Evolutionary conservation across 2,888 invertebrate species (phyloP), one percentile per base, ranked within the genome.

Genomic region (Venusia cambrica): DNA sequence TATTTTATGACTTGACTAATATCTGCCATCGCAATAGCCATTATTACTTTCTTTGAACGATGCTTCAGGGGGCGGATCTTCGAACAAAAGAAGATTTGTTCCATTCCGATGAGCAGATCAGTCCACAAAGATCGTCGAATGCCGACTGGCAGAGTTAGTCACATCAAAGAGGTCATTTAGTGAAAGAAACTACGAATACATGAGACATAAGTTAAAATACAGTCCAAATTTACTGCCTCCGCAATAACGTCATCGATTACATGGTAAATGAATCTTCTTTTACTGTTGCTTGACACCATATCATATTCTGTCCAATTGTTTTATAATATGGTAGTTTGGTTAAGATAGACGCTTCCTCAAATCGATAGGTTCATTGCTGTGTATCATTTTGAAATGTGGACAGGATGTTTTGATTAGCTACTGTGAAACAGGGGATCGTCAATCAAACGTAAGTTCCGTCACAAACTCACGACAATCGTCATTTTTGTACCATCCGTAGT

Each of bases 401-500:
- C 22, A 25, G 40, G 40, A 40, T 28, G 31, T 20, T 16, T 18
- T 36, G 27, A 35, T 40, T 31, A 35, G 22, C 26, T 14, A 27
- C 35, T 25, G 30, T 31, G 22, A 31, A 35, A 30, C 21, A 13
- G 21, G 21, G 21, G 35, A 18, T 27, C 39, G 35, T 22, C 31
- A 27, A 36, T 40, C 32, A 40, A 31, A 19, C 40, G 12, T 20
- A 19, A 19, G 20, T 18, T 21, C 22, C 8, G 28, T 25, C 35
- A n/a, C n/a, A n/a, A n/a, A n/a, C 40, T 10, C 40, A 35, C 40
- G 31, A 22, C 24, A 40, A 40, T 40, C 14, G 25, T 25, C 13
- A 5, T 11, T 17, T 17, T 20, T 21, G 5, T 24, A 28, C 10
- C 18, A 14, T 10, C n/a, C 18, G 8, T 18, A n/a, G n/a, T n/a